Evolutionary conservation across 2,888 invertebrate species (phyloP), one percentile per base, ranked within the genome.

Genomic region (Netelia virgata): DNA sequence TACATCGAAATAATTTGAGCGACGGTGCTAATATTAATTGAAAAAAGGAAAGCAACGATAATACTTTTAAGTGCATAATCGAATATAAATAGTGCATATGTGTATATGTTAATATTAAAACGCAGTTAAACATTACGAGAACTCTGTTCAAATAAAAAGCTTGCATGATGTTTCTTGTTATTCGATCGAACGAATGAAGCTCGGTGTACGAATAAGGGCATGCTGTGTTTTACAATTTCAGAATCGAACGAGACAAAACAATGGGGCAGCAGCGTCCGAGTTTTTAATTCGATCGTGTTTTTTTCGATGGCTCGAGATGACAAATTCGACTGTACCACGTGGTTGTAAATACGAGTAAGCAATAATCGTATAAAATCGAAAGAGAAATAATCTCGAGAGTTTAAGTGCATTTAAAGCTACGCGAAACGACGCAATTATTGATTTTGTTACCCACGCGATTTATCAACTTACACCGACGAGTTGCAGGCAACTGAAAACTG

Each of bases 401-500:
- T 53, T 16, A 16, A n/a, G 3, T 16, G 36, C 36, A 6, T 36
- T 36, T 36, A 6, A 36, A 36, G 6, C 5, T 6, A 36, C 8
- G 36, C 1, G 36, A 36, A 36, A 36, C 47, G 14, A 11, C 1
- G 47, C 3, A 14, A 47, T 3, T 1, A 47, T 14, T 47, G 14
- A 47, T 11, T 2, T 47, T 6, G 36, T 5, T 36, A 8, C 1
- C 6, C 47, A 47, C 11, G 1, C 14, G 47, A 47, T 47, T 11
- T 3, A 36, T 36, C 36, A 14, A 73, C 80, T 85, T 68, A 86
- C 83, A 53, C 83, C 75, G 10, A 76, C 72, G 9, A 86, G 82
- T 66, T 83, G 76, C 61, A 89, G 87, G 66, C 88, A 88, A 36
- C 85, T 83, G 6, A 89, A 86, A 43, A 90, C 43, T 1, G 80